A percentile compares a stretch with the other conserved stretches of the same genome.
Evolutionary conservation across 2,888 invertebrate species (phyloP).

Genomic region (Andrena haemorrhoa): DNA sequence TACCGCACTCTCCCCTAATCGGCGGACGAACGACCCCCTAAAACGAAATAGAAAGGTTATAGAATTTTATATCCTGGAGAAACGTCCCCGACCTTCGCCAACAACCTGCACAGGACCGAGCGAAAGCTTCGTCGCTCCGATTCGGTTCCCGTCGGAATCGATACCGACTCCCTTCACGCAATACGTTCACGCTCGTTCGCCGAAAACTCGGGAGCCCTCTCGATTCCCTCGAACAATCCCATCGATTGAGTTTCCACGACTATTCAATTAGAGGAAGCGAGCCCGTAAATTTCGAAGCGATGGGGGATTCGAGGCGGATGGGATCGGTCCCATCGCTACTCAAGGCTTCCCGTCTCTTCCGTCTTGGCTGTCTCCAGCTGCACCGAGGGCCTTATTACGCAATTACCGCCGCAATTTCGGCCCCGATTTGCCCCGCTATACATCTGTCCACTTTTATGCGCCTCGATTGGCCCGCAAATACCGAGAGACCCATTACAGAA

Average conservation of each 20-base stretch:
- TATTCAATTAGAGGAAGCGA: conserved; percentile 31
- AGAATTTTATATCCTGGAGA: conserved; percentile 1
- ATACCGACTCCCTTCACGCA: conserved; percentile 19
- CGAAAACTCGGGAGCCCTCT: conserved; percentile 13
- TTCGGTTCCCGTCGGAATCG: conserved; percentile 56
- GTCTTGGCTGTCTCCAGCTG: not conserved
- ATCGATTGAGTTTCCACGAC: conserved; percentile 34
- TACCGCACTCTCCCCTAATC: too few relatives aligned
- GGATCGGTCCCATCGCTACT: conserved; percentile 20
- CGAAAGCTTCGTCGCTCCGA: conserved; percentile 4
- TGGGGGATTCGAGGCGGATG: not conserved
- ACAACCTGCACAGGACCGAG: not conserved
- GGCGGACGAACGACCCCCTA: not conserved
- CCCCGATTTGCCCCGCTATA: conserved; percentile 74
- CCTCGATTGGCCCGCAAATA: conserved; percentile 27
- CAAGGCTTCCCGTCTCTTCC: not conserved
- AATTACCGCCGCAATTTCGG: conserved; percentile 82
- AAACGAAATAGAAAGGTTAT: not conserved
- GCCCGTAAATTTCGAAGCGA: conserved; percentile 15
- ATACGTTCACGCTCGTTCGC: conserved; percentile 26
- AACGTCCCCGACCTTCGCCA: conserved; percentile 19
- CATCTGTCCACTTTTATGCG: conserved; percentile 63
- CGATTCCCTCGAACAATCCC: conserved; percentile 8
- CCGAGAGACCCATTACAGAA: conserved; percentile 14
- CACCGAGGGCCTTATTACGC: conserved; percentile 79